A percentile compares a stretch with the other conserved stretches of the same genome.
These are phyloP conservation scores for Zaprionus capensis DNA, from an alignment of 1,140 invertebrate species.

Conservation along the genomic window DNA sequence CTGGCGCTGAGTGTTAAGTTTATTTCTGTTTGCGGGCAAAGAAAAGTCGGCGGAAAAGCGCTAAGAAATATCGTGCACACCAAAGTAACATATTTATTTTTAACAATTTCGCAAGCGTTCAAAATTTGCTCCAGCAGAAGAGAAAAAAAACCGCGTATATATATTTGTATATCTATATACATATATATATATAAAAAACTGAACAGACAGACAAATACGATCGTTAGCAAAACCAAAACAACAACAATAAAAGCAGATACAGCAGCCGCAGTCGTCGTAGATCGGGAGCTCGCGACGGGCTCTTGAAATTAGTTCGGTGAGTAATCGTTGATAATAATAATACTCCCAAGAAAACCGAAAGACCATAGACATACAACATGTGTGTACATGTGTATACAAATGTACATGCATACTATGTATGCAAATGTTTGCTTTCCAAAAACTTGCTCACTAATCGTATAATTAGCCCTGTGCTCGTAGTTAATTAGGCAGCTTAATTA, in stretches of 20 bases:
- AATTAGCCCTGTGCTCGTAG: constrained; percentile 25
- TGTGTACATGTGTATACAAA: not conserved
- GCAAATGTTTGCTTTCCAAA: constrained; percentile 62
- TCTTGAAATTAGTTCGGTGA: constrained; percentile 64
- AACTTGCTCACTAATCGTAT: constrained; percentile 43
- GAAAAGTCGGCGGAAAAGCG: constrained; percentile 44
- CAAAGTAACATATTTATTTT: constrained; percentile 78
- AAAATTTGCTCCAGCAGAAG: constrained; percentile 68
- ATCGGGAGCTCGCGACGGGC: constrained; percentile 12
- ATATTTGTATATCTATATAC: constrained; percentile 4
- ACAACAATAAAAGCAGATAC: constrained; percentile 41
- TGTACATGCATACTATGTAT: not conserved
- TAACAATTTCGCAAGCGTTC: constrained; percentile 79
- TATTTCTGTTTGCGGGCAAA: constrained; percentile 69
- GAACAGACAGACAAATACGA: constrained; percentile 45
- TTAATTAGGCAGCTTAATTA: constrained; percentile 57
- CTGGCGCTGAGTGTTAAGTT: constrained; percentile 72
- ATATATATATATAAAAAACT: constrained; percentile 21
- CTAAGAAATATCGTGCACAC: constrained; percentile 61
- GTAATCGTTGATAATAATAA: constrained; percentile 48
- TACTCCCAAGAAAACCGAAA: constrained; percentile 34
- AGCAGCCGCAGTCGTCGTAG: constrained; percentile 34
- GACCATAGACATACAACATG: constrained; percentile 12
- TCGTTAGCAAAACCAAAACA: constrained; percentile 48
- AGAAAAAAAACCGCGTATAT: constrained; percentile 26